Base-by-base conservation (phyloP, 2,113 vertebrate species). In the Carettochelys insculpta region DNA sequence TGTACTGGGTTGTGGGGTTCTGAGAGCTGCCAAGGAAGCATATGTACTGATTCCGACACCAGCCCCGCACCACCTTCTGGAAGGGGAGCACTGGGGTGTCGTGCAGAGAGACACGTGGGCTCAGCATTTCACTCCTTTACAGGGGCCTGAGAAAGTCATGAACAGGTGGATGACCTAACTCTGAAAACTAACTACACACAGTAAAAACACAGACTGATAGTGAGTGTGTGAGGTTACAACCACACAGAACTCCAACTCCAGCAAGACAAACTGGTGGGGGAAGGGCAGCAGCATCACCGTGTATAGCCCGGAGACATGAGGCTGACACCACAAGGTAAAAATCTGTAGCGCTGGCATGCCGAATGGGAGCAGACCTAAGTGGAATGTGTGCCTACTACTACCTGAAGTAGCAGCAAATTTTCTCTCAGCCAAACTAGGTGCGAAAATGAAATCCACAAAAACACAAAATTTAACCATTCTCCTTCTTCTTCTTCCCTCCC, bases 401-500 rank as follows among this genome's bases (percentile, higher is more conserved):
- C 34, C 20, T 20, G n/a, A 38, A 68, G 34, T n/a, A 38, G 38
- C 34, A 50, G 48, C 17, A 68, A 10, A 68, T 22, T 68, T 68
- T 68, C 61, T 20, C 8, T 68, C 61, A 68, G 38, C 17, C 19
- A 68, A 68, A 68, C 34, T 68, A 68, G 34, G 9, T 22, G 61
- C 22, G 61, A 38, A 56, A 56, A 56, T 56, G 27, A 56, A 56
- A 45, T 45, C 71, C 45, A 95, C 92, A 89, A 92, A 94, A 93
- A 96, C 10, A 11, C 94, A 95, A 94, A 92, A 94, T 85, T 85
- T 92, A 91, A 88, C 83, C 1, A 0, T 77, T 79, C 0, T 14
- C 34, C 71, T 86, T 88, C 91, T 86, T 88, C 91, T 90, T 88
- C 38, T 45, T 86, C 65, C 24, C 68, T 90, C 3, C 1, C 17